Conservation (phyloP, 2,113 vertebrate genomes). For the Cyprinodon brontotheroides region DNA sequence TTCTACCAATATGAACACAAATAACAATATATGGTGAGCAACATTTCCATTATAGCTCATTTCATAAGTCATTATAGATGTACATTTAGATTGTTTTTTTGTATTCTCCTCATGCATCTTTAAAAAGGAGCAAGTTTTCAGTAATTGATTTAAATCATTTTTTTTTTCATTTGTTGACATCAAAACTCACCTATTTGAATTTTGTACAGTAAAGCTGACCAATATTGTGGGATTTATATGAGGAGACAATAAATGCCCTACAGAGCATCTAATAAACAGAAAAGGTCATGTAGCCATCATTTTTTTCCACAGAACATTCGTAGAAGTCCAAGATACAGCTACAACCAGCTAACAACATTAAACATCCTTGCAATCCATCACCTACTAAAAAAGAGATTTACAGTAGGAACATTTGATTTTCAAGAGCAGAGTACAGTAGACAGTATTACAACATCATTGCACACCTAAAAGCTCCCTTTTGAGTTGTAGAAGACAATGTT, state of each 20-base stretch:
- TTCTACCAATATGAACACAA: background rate
- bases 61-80: too few relatives aligned
- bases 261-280: slow-evolving; percentile 11
- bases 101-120: too few relatives aligned
- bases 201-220: background rate
- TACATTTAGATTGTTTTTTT: too few relatives aligned
- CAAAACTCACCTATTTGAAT: background rate
- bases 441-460: slow-evolving; percentile 6
- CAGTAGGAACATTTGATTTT: slow-evolving; percentile 23
- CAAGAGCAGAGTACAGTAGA: slow-evolving; percentile 17
- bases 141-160: background rate
- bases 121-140: too few relatives aligned
- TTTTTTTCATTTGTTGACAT: background rate
- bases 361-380: slow-evolving; percentile 46
- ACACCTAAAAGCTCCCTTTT: slow-evolving; percentile 13
- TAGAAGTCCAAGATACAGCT: slow-evolving; percentile 28
- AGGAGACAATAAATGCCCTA: slow-evolving; percentile 2
- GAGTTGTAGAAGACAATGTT: slow-evolving; percentile 24
- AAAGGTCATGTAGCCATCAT: slow-evolving; percentile 32
- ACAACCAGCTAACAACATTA: slow-evolving; percentile 25
- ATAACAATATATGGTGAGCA: background rate
- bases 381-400: slow-evolving; percentile 23
- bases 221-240: background rate
- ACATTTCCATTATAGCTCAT: background rate
- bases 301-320: slow-evolving; percentile 2